Conservation (phyloP, 53 echinoderm and acorn worm genomes). For the Crossaster papposus region DNA sequence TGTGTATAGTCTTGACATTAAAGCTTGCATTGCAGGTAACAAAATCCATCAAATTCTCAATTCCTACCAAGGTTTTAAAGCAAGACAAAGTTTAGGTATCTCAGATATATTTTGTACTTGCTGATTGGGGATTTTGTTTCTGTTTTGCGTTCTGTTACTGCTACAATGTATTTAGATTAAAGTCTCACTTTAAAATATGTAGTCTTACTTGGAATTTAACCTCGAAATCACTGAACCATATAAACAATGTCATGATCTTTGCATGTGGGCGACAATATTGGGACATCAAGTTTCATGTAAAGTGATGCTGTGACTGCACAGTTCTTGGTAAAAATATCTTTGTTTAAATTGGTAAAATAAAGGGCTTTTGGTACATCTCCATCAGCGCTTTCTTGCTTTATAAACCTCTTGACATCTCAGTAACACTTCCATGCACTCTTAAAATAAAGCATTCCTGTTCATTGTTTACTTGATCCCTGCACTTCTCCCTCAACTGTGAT, state of each 20-base stretch:
- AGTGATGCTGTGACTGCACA: not conserved
- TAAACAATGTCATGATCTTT: no score
- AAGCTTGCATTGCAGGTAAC: not conserved
- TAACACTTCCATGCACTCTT: conserved; percentile 5
- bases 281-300: not conserved
- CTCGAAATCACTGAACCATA: no score
- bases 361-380: not conserved
- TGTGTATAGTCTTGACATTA: not conserved
- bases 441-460: not conserved
- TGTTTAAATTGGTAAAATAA: not conserved
- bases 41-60: not conserved
- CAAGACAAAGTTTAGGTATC: no score
- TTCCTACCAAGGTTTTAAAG: not conserved
- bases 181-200: no score
- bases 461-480: not conserved
- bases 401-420: conserved; percentile 7
- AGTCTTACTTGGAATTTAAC: no score
- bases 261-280: not conserved
- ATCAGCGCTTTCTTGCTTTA: not conserved
- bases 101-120: no score
- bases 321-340: not conserved
- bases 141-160: no score
- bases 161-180: no score
- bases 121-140: no score
- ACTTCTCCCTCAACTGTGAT: not conserved